Conservation (phyloP, 2,797 vertebrate species). For the Chaenodraco wilsoni region DNA sequence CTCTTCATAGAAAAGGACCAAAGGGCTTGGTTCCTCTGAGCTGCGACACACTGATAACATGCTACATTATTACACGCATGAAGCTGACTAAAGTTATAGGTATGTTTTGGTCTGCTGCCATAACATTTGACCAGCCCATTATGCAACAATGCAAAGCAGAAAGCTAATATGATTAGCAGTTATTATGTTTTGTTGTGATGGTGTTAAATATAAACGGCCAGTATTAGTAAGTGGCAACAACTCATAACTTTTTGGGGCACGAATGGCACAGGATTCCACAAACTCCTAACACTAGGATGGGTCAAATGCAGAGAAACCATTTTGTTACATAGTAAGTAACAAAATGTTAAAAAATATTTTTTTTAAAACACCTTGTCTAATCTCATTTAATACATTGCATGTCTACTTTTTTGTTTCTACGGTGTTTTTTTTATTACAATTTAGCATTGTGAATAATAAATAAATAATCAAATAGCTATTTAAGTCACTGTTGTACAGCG, state of each 20-base stretch:
- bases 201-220: constrained; percentile 9
- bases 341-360: too few relatives aligned
- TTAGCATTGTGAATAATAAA: constrained; percentile 51
- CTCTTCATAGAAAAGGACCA: constrained; percentile 23
- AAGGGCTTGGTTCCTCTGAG: constrained; percentile 37
- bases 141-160: constrained; percentile 57
- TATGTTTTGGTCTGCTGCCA: constrained; percentile 41
- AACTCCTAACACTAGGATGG: background rate
- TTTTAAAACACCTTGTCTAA: constrained; percentile 40
- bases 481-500: constrained; percentile 10
- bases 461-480: constrained; percentile 44
- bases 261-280: constrained; percentile 46
- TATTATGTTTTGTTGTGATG: constrained; percentile 23
- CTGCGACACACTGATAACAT: constrained; percentile 54
- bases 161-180: constrained; percentile 23
- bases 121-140: constrained; percentile 48
- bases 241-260: constrained; percentile 29
- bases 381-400: constrained; percentile 44
- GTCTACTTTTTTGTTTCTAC: background rate
- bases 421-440: constrained; percentile 15
- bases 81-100: constrained; percentile 35
- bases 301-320: too few relatives aligned
- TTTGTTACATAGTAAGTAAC: too few relatives aligned
- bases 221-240: constrained; percentile 38
- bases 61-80: constrained; percentile 72